phyloP scores from a whole-genome alignment of 2,797 vertebrate species.

The Myripristis murdjan region DNA sequence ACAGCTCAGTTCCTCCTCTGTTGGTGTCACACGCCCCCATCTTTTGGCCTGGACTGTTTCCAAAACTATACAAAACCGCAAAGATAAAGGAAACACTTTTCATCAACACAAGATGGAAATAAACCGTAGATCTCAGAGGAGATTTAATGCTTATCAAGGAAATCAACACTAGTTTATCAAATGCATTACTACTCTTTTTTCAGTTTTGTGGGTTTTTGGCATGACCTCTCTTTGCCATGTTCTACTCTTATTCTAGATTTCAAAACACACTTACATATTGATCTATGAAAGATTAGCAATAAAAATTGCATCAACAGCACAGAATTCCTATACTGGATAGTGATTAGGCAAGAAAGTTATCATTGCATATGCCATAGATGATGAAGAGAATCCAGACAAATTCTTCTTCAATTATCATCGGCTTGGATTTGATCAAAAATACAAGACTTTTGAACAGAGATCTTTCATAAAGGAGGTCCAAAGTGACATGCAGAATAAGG shows the following conservation, averaged over 20 bases:
- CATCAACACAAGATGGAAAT: conserved; percentile 7
- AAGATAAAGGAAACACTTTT: neutral
- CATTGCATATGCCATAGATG: neutral
- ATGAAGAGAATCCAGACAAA: neutral
- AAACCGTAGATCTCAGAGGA: neutral
- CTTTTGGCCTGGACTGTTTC: neutral
- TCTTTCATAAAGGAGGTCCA: conserved; percentile 26
- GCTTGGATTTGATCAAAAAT: neutral
- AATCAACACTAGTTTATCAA: neutral
- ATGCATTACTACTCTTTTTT: neutral
- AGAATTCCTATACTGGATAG: neutral
- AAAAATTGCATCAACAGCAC: neutral
- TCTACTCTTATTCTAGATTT: neutral
- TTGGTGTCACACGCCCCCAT: conserved; percentile 5
- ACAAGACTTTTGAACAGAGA: conserved; percentile 18
- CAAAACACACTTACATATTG: neutral
- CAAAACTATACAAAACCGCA: neutral
- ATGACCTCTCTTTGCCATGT: neutral
- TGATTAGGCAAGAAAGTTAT: neutral
- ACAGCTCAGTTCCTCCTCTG: conserved; percentile 6
- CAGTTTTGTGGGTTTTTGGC: neutral
- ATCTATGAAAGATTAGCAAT: neutral
- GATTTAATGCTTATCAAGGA: conserved; percentile 3
- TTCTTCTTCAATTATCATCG: neutral
- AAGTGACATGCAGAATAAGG: conserved; percentile 25